A percentile compares a stretch with the other conserved stretches of the same genome.
phyloP scores from a whole-genome alignment of 2,113 vertebrate species.

The Lynx canadensis region DNA sequence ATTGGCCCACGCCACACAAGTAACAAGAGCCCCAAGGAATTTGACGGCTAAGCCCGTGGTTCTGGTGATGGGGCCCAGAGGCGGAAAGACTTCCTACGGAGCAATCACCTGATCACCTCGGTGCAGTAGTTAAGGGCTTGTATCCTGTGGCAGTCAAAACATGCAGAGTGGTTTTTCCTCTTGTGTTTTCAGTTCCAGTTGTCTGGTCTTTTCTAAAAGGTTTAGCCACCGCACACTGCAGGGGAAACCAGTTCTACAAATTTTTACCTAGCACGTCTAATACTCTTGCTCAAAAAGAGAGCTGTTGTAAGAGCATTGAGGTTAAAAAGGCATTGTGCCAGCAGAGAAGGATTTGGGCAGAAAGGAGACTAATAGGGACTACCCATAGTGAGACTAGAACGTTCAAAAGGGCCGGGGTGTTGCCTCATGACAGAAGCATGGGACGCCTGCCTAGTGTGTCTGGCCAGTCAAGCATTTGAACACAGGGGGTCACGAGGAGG shows the following conservation, averaged over 20 bases:
- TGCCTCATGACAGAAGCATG: accelerated
- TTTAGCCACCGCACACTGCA: not conserved
- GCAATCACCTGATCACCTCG: not conserved
- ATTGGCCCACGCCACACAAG: not conserved
- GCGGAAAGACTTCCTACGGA: not conserved
- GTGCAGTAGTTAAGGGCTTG: not conserved
- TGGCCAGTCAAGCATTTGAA: not conserved
- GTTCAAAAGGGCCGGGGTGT: not conserved
- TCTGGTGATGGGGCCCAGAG: not conserved
- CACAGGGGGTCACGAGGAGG: accelerated
- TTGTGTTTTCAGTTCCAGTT: not conserved
- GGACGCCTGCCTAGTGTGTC: accelerated
- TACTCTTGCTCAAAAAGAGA: not conserved
- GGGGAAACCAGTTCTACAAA: not conserved
- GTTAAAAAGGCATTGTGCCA: not conserved
- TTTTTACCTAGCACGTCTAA: not conserved
- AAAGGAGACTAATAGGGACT: too few relatives aligned
- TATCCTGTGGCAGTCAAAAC: not conserved
- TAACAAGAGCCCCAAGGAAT: not conserved
- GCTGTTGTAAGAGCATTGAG: not conserved
- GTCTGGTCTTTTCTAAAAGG: not conserved
- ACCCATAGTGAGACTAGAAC: not conserved
- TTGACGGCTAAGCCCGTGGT: not conserved
- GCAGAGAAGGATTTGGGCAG: not conserved
- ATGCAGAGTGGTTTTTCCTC: not conserved